Conservation (phyloP, 1,140 invertebrate genomes). For the Drosophila sp. region DNA sequence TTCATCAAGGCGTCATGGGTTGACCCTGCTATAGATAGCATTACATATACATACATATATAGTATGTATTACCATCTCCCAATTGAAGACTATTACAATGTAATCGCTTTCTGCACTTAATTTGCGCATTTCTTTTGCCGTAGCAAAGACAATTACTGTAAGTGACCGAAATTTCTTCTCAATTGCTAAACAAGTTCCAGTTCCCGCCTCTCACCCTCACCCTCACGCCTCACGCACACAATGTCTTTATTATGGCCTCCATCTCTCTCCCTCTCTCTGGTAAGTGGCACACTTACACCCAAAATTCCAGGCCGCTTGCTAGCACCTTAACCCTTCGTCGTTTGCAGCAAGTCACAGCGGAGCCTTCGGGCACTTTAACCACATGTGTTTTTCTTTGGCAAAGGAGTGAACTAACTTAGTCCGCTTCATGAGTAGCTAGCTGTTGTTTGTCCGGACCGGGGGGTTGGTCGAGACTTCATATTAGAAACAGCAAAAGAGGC, state of each 20-base stretch:
- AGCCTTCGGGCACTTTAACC: slow-evolving; percentile 50
- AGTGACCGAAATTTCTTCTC: slow-evolving; percentile 62
- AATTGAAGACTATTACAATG: slow-evolving; percentile 16
- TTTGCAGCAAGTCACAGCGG: neutral
- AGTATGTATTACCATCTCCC: slow-evolving; percentile 30
- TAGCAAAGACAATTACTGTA: slow-evolving; percentile 70
- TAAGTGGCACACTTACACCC: slow-evolving; percentile 63
- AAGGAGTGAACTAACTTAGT: slow-evolving; percentile 36
- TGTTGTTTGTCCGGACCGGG: slow-evolving; percentile 37
- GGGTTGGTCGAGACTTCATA: slow-evolving; percentile 11
- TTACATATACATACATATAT: neutral
- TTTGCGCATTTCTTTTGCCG: slow-evolving; percentile 54
- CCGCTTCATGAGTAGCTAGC: slow-evolving; percentile 32
- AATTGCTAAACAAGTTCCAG: slow-evolving; percentile 26
- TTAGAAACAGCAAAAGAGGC: neutral
- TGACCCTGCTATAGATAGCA: slow-evolving; percentile 53
- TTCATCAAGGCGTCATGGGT: slow-evolving; percentile 63
- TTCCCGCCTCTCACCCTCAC: neutral
- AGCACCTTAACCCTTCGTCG: slow-evolving; percentile 69
- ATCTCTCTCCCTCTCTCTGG: slow-evolving; percentile 2
- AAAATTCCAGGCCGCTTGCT: slow-evolving; percentile 52
- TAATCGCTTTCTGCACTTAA: slow-evolving; percentile 78
- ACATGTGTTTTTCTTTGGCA: slow-evolving; percentile 63
- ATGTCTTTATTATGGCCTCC: slow-evolving; percentile 3
- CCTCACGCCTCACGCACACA: neutral